phyloP scores from a whole-genome alignment of 2,113 vertebrate species.

The Spermophilus dauricus region DNA sequence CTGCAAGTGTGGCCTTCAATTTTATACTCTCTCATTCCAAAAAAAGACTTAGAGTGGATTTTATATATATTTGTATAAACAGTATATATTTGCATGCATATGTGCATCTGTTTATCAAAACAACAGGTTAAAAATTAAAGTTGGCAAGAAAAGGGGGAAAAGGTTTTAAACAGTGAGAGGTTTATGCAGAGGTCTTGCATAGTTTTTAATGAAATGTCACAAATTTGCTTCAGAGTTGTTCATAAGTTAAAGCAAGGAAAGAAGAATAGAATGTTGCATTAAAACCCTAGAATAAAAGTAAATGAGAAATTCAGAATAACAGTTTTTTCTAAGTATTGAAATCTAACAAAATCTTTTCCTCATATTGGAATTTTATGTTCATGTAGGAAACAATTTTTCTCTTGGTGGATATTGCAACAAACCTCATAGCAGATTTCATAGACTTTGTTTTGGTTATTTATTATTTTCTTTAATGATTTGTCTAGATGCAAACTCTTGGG shows the following conservation, averaged over 20 bases:
- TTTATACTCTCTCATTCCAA: neutral
- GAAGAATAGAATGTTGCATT: neutral
- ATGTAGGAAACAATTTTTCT: neutral
- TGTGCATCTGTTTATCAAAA: neutral
- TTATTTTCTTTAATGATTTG: slow-evolving; percentile 44
- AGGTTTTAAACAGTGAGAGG: too few relatives aligned
- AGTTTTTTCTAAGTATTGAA: neutral
- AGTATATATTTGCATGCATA: neutral
- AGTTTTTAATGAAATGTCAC: neutral
- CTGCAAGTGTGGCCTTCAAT: neutral
- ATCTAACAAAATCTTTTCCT: neutral
- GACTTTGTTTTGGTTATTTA: neutral
- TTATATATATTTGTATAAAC: neutral
- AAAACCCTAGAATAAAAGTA: neutral
- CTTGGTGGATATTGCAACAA: neutral
- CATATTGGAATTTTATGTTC: neutral
- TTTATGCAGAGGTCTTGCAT: neutral
- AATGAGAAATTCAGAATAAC: neutral
- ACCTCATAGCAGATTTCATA: neutral
- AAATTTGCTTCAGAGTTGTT: neutral
- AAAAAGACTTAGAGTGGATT: neutral
- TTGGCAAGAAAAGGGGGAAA: neutral
- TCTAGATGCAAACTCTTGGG: neutral
- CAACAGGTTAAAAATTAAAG: slow-evolving; percentile 38
- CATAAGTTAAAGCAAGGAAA: neutral